Evolutionary conservation across 2,888 invertebrate species (phyloP).

Genomic region (Dilophus febrilis): DNA sequence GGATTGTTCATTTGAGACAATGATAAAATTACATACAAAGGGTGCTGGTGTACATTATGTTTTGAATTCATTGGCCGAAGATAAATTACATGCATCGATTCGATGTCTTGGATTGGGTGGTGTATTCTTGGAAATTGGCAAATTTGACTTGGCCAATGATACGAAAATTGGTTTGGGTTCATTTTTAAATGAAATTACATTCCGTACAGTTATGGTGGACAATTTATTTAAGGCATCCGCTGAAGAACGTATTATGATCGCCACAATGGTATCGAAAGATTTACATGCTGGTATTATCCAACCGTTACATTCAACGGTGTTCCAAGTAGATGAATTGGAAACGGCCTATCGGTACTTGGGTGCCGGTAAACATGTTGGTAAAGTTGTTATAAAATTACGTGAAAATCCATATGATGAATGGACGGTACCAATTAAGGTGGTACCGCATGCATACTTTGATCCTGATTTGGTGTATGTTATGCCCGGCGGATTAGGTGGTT

Average conservation of each 20-base stretch:
- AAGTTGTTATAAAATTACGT: constrained; percentile 34
- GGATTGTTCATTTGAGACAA: constrained; percentile 70
- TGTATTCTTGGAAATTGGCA: constrained; percentile 72
- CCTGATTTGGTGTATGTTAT: constrained; percentile 36
- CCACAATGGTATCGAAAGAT: constrained; percentile 39
- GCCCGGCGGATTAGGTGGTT: constrained; percentile 75
- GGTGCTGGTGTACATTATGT: constrained; percentile 84
- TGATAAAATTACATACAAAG: constrained; percentile 61
- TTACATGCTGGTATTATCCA: constrained; percentile 46
- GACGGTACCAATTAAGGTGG: constrained; percentile 20
- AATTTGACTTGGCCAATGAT: constrained; percentile 59
- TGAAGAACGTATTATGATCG: constrained; percentile 23
- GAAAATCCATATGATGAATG: constrained; percentile 14
- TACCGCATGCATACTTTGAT: constrained; percentile 22
- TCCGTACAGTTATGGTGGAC: constrained; percentile 65
- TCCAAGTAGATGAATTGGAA: constrained; percentile 47
- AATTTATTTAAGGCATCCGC: constrained; percentile 36
- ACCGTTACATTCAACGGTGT: constrained; percentile 48
- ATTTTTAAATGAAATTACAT: constrained; percentile 53
- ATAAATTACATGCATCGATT: constrained; percentile 61
- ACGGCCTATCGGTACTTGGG: constrained; percentile 49
- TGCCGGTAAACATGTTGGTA: constrained; percentile 66
- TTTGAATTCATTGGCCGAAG: constrained; percentile 80
- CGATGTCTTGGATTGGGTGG: constrained; percentile 43
- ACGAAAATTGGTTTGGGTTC: constrained; percentile 44